Percentiles rank a stretch among this genome's conserved stretches.
Evolutionary conservation across 2,797 vertebrate species (phyloP).

Genomic region (Parotocinclus haroldoi): DNA sequence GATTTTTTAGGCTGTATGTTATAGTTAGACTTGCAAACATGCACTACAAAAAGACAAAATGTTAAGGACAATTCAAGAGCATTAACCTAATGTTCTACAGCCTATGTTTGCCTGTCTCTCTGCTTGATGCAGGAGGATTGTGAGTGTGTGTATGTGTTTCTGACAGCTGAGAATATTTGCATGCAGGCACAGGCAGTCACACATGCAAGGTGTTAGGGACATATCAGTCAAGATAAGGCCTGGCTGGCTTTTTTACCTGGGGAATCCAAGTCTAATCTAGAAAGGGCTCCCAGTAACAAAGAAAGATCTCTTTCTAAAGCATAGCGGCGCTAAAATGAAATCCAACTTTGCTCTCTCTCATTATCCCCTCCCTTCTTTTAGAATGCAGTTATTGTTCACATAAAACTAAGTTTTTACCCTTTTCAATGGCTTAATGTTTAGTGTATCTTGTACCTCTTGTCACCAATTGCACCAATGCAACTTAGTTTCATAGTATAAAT

Average conservation of each 20-base stretch:
- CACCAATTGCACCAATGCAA: no score
- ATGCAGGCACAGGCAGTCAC: conserved; percentile 50
- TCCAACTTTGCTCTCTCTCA: conserved; percentile 49
- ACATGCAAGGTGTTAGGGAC: conserved; percentile 52
- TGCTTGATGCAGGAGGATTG: conserved; percentile 18
- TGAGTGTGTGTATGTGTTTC: conserved; percentile 9
- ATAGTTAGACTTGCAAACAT: no score
- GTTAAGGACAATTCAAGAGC: background rate
- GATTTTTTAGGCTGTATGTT: no score
- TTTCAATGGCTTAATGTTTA: conserved; percentile 36
- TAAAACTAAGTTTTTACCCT: conserved; percentile 34
- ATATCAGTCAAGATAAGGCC: conserved; percentile 58
- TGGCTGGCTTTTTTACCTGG: conserved; percentile 57
- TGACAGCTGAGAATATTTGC: conserved; percentile 45
- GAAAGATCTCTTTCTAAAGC: conserved; percentile 47
- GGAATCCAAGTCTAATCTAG: conserved; percentile 53
- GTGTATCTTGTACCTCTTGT: conserved; percentile 25
- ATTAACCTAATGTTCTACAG: background rate
- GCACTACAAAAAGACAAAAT: background rate
- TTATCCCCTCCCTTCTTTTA: conserved; percentile 48
- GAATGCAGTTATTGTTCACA: conserved; percentile 30
- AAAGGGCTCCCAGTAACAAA: conserved; percentile 55
- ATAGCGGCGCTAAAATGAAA: conserved; percentile 48
- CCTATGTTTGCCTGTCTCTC: background rate
- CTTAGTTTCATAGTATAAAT: no score